phyloP scores from a whole-genome alignment of 2,888 invertebrate species.

The Erpobdella octoculata region DNA sequence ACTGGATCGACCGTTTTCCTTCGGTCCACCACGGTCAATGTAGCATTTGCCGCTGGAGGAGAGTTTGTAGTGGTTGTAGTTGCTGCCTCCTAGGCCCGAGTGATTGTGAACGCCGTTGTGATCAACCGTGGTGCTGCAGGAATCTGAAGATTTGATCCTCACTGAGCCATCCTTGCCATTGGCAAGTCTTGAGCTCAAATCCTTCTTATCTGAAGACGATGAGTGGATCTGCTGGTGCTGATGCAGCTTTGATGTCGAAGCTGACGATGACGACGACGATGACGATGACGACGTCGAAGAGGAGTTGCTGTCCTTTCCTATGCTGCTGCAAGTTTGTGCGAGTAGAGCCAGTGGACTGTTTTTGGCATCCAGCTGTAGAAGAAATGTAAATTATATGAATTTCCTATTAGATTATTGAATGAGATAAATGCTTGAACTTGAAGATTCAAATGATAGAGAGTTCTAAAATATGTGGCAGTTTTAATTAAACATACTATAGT shows the following conservation, averaged over 20 bases:
- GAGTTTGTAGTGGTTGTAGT: constrained; percentile 11
- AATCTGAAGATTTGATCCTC: neutral
- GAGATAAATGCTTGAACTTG: too few species aligned
- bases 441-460: too few species aligned
- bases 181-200: neutral
- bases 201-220: neutral
- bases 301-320: constrained; percentile 66
- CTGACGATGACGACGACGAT: neutral
- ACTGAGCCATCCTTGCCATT: constrained; percentile 1
- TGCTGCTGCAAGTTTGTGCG: constrained; percentile 93
- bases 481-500: too few species aligned
- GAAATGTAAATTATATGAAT: neutral
- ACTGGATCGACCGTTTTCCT: constrained; percentile 7
- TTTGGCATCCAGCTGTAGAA: constrained; percentile 90
- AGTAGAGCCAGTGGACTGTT: constrained; percentile 88
- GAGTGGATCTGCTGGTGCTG: constrained; percentile 6
- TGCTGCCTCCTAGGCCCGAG: neutral
- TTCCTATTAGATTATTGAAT: neutral
- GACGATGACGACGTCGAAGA: constrained; percentile 1
- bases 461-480: too few species aligned
- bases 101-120: constrained; percentile 13
- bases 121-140: neutral
- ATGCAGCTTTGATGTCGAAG: neutral
- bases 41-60: constrained; percentile 1
- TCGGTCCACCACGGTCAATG: neutral